Evolutionary conservation across 2,888 invertebrate genomes (phyloP).

Genomic region (Drosophila yooni): DNA sequence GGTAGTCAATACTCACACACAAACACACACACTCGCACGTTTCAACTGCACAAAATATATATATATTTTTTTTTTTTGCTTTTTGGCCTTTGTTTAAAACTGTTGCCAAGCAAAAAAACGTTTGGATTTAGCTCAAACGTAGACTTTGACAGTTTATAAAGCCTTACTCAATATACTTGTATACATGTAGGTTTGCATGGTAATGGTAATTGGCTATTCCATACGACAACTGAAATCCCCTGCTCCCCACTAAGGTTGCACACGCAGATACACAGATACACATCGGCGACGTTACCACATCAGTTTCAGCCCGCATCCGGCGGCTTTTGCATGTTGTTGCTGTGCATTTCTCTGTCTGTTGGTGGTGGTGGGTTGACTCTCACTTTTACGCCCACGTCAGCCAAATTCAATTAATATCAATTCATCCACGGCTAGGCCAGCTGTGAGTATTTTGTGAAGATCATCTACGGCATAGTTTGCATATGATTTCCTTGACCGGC

Average conservation of each 20-base stretch:
- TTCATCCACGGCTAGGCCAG: slow-evolving; percentile 34
- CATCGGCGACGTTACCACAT: slow-evolving; percentile 22
- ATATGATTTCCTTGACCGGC: background rate
- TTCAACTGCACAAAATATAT: slow-evolving; percentile 6
- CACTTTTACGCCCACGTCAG: slow-evolving; percentile 57
- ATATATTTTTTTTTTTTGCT: slow-evolving; percentile 25
- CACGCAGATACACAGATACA: slow-evolving; percentile 29
- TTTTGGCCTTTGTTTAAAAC: slow-evolving; percentile 30
- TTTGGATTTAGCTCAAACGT: slow-evolving; percentile 28
- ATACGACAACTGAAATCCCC: slow-evolving; percentile 38
- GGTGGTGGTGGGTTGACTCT: slow-evolving; percentile 29
- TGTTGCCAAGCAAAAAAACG: slow-evolving; percentile 59
- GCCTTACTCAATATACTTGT: slow-evolving; percentile 37
- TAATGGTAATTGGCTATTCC: slow-evolving; percentile 37
- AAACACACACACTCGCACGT: slow-evolving; percentile 13
- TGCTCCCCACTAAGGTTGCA: slow-evolving; percentile 57
- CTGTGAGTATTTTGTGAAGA: background rate
- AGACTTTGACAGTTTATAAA: slow-evolving; percentile 17
- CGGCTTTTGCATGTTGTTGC: slow-evolving; percentile 27
- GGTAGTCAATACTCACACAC: slow-evolving; percentile 8
- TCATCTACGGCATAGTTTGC: background rate
- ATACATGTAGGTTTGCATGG: background rate
- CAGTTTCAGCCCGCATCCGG: slow-evolving; percentile 33
- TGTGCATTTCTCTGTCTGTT: slow-evolving; percentile 13
- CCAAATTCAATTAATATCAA: slow-evolving; percentile 46